Evolutionary conservation across 2,797 vertebrate species (phyloP).

Genomic region (Momotus momota): DNA sequence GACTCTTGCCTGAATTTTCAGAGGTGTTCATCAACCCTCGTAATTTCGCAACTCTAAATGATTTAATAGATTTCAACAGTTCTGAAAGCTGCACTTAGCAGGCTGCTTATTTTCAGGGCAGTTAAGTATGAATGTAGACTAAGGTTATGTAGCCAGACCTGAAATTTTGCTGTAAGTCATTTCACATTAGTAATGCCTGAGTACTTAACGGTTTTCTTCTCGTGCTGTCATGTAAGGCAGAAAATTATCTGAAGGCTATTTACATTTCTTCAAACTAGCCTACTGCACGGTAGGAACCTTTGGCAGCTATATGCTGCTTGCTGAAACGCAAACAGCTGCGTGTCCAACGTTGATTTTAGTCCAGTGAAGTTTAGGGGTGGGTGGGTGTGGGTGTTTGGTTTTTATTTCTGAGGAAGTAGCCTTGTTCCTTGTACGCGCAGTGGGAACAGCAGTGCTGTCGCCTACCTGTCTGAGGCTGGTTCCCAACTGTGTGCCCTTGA

Average conservation of each 20-base stretch:
- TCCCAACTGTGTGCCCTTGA: neutral
- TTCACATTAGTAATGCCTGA: neutral
- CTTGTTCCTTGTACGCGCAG: fast-evolving
- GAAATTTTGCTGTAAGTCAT: neutral
- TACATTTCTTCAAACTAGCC: neutral
- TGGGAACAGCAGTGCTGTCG: neutral
- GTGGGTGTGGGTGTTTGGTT: neutral
- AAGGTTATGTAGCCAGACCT: neutral
- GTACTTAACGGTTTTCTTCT: neutral
- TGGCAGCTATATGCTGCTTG: neutral
- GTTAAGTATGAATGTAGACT: neutral
- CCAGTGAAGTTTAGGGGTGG: neutral
- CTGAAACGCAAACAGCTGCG: neutral
- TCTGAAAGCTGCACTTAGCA: neutral
- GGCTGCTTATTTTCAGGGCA: neutral
- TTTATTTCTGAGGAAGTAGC: neutral
- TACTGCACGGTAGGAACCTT: neutral
- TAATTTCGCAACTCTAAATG: neutral
- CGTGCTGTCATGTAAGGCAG: neutral
- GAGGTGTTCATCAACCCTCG: neutral
- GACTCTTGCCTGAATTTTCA: neutral
- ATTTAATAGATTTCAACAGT: neutral
- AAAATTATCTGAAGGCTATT: neutral
- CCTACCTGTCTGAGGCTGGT: neutral
- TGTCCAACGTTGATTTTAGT: neutral